phyloP scores from a whole-genome alignment of 2,113 vertebrate genomes.

The Gopherus flavomarginatus region DNA sequence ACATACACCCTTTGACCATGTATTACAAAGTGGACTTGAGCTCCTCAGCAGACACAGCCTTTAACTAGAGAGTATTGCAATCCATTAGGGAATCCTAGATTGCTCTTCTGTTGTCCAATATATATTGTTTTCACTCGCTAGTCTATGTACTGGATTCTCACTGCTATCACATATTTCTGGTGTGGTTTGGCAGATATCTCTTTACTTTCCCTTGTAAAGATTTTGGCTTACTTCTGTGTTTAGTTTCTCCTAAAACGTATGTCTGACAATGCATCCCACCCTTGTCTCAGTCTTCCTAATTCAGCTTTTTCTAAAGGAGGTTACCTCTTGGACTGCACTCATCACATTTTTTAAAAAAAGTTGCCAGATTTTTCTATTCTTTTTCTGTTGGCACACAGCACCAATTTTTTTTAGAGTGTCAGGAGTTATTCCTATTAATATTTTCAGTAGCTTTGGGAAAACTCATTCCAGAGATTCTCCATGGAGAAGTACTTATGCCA shows the following conservation, averaged over 20 bases:
- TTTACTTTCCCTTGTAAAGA: background rate
- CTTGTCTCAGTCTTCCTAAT: background rate
- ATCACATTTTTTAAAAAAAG: background rate
- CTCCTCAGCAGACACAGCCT: background rate
- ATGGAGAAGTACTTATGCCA: background rate
- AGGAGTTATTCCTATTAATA: background rate
- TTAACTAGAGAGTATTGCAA: background rate
- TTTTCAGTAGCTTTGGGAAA: background rate
- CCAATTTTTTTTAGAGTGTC: background rate
- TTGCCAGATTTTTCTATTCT: background rate
- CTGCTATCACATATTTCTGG: background rate
- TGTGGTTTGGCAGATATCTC: background rate
- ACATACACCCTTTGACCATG: background rate
- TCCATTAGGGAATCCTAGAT: background rate
- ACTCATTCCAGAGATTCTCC: background rate
- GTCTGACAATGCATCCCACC: background rate
- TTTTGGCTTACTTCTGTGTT: background rate
- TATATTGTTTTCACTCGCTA: fast-evolving
- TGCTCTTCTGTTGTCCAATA: background rate
- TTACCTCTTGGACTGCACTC: background rate
- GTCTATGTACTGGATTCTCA: background rate
- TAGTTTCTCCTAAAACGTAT: background rate
- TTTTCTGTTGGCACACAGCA: background rate
- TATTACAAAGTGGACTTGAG: background rate
- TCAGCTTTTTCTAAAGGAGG: background rate